phyloP scores from a whole-genome alignment of 2,113 vertebrate genomes.

The Tursiops truncatus region DNA sequence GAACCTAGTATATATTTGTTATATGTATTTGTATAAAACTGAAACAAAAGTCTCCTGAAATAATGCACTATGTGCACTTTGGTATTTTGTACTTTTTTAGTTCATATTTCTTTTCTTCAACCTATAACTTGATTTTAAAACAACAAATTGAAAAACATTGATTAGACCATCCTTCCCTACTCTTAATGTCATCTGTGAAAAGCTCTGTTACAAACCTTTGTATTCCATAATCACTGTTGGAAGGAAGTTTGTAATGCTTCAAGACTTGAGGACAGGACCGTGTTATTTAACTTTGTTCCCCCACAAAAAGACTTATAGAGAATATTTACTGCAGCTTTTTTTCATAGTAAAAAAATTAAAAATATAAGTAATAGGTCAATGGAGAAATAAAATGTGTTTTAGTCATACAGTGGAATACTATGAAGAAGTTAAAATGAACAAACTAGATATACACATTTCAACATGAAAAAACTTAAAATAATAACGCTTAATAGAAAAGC shows the following conservation, averaged over 20 bases:
- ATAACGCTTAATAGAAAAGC: constrained; percentile 17
- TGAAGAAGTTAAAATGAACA: neutral
- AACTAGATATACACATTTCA: neutral
- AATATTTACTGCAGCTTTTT: neutral
- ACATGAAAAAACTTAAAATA: neutral
- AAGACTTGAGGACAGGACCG: neutral
- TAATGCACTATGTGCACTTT: neutral
- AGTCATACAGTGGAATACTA: neutral
- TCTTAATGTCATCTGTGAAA: neutral
- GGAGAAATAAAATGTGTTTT: neutral
- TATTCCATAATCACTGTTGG: neutral
- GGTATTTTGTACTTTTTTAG: neutral
- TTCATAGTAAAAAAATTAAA: neutral
- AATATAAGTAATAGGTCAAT: neutral
- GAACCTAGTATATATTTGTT: neutral
- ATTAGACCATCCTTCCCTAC: neutral
- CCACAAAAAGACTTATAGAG: neutral
- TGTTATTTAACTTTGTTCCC: neutral
- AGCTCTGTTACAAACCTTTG: neutral
- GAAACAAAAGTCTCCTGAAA: neutral
- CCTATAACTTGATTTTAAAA: neutral
- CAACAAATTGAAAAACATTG: neutral
- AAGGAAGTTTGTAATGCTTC: neutral
- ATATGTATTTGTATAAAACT: neutral
- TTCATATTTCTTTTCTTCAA: constrained; percentile 5